Percentiles rank a stretch among this genome's conserved stretches.
Evolutionary conservation across 2,797 vertebrate genomes (phyloP).

Genomic region (Hephaestus fuliginosus): DNA sequence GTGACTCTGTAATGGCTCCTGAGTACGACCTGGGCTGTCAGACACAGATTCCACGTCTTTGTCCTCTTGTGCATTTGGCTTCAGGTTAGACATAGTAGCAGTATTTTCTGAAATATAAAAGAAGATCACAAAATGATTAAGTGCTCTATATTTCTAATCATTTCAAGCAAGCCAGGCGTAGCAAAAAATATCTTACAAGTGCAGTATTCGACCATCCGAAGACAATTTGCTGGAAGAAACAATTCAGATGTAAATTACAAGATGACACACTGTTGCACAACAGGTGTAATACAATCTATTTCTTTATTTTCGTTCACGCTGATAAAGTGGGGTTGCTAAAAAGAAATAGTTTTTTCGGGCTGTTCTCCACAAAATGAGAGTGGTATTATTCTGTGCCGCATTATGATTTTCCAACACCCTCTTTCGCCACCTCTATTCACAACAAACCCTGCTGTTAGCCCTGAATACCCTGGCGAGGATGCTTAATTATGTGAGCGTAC

Average conservation of each 20-base stretch:
- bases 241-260: slow-evolving; percentile 30
- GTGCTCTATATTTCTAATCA: neutral
- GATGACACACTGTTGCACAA: slow-evolving; percentile 41
- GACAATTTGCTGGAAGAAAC: slow-evolving; percentile 8
- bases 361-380: slow-evolving; percentile 75
- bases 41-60: slow-evolving; percentile 86
- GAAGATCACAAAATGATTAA: slow-evolving; percentile 53
- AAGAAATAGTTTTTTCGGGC: slow-evolving; percentile 37
- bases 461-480: slow-evolving; percentile 85
- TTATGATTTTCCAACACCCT: slow-evolving; percentile 86
- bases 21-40: slow-evolving; percentile 87
- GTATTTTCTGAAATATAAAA: slow-evolving; percentile 85
- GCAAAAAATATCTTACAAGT: neutral
- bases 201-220: neutral
- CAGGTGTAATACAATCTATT: slow-evolving; percentile 38
- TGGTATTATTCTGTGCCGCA: slow-evolving; percentile 76
- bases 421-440: slow-evolving; percentile 84
- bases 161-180: neutral
- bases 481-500: slow-evolving; percentile 89
- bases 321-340: slow-evolving; percentile 46
- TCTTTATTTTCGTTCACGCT: slow-evolving; percentile 49
- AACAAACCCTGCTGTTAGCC: slow-evolving; percentile 88
- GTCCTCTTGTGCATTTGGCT: slow-evolving; percentile 90
- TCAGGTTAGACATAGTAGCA: slow-evolving; percentile 90
- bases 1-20: slow-evolving; percentile 89